Conservation (phyloP, 2,797 vertebrate species). For the Darevskia mixta region DNA sequence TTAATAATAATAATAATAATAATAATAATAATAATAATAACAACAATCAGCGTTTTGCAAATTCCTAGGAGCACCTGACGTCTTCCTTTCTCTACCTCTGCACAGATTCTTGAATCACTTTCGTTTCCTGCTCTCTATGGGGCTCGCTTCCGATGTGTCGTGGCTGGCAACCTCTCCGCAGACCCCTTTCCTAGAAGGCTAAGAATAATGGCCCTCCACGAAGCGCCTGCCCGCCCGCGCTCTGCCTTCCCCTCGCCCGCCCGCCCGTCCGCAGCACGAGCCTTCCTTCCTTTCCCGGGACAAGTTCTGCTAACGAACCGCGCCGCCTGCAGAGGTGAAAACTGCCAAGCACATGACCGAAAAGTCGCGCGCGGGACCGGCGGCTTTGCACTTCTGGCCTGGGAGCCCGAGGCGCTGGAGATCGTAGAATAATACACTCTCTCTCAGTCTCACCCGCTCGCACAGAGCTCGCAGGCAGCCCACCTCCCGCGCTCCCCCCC, state of each 20-base stretch:
- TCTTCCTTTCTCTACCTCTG: not conserved
- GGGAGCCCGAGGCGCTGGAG: slow-evolving; percentile 56
- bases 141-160: not conserved
- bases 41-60: not conserved
- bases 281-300: slow-evolving; percentile 42
- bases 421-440: slow-evolving; percentile 27
- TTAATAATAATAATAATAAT: too few relatives aligned
- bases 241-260: not conserved
- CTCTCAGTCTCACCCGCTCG: slow-evolving; percentile 12
- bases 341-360: slow-evolving; percentile 55
- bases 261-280: slow-evolving; percentile 27
- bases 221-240: not conserved
- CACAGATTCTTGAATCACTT: not conserved
- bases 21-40: too few relatives aligned
- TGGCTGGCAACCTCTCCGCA: not conserved
- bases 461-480: not conserved
- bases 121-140: not conserved
- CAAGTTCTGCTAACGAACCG: slow-evolving; percentile 45
- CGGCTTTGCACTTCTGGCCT: slow-evolving; percentile 60
- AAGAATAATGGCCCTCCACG: too few relatives aligned
- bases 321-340: slow-evolving; percentile 55
- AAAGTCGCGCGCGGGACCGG: slow-evolving; percentile 26
- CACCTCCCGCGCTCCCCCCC: too few relatives aligned
- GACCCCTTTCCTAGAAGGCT: too few relatives aligned
- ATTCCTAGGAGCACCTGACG: not conserved